Conservation (phyloP, 2,113 vertebrate genomes). For the Todiramphus chloris region DNA sequence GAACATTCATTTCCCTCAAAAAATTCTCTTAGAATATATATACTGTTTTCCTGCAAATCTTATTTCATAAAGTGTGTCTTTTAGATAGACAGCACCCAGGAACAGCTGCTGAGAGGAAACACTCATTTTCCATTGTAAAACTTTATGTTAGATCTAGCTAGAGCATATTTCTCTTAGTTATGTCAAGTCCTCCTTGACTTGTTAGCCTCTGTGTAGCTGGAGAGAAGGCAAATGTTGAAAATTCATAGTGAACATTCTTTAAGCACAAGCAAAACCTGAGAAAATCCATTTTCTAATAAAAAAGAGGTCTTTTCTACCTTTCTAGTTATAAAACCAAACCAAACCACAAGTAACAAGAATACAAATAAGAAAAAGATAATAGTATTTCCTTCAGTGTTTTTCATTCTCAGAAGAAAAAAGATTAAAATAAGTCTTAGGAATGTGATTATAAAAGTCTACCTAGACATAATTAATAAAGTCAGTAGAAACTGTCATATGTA, state of each 20-base stretch:
- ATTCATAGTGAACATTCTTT: not conserved
- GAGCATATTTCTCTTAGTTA: not conserved
- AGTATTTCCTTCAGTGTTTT: not conserved
- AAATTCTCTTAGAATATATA: not conserved
- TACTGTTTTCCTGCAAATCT: not conserved
- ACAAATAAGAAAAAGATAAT: not conserved
- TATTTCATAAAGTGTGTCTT: not conserved
- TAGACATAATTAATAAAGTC: constrained; percentile 48
- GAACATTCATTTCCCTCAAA: not conserved
- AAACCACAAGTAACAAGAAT: not conserved
- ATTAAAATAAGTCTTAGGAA: not conserved
- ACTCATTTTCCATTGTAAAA: not conserved
- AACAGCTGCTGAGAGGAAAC: not conserved
- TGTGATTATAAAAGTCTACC: not conserved
- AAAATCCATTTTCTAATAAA: not conserved
- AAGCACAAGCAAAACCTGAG: not conserved
- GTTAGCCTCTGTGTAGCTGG: not conserved
- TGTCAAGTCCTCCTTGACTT: not conserved
- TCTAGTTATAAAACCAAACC: not conserved
- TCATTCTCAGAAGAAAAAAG: not conserved
- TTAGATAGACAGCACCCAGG: not conserved
- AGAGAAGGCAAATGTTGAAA: not conserved
- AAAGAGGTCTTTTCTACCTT: not conserved
- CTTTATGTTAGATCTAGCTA: not conserved
- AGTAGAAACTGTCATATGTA: constrained; percentile 29